Conservation (phyloP, 30 jellyfish, hydroid and myxozoan species). For the Hydra vulgaris region DNA sequence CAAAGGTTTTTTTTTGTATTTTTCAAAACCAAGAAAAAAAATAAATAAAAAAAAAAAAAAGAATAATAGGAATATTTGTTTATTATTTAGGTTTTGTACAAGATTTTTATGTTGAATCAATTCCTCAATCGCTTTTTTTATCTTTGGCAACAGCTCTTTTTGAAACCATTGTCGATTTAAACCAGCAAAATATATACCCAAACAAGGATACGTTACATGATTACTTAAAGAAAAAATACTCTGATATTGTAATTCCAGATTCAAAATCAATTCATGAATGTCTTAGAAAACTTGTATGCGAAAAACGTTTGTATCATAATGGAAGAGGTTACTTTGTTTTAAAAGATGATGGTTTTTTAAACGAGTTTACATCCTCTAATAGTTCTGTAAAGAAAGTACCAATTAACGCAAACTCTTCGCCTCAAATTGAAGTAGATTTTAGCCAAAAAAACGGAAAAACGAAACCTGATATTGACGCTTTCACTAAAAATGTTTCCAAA, state of each 20-base stretch:
- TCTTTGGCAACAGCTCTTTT: constrained; percentile 57
- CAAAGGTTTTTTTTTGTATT: too few relatives aligned
- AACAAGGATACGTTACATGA: constrained; percentile 36
- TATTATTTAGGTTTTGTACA: constrained; percentile 45
- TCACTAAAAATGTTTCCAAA: background rate
- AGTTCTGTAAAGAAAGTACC: background rate
- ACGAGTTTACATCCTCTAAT: constrained; percentile 11
- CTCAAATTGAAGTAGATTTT: background rate
- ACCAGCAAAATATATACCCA: constrained; percentile 54
- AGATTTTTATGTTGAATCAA: constrained; percentile 57
- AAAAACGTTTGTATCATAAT: constrained; percentile 50
- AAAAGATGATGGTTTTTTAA: constrained; percentile 39
- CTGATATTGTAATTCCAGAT: constrained; percentile 51
- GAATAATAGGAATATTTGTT: too few relatives aligned
- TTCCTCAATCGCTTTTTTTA: constrained; percentile 66
- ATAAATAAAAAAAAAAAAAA: too few relatives aligned
- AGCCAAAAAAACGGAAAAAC: background rate
- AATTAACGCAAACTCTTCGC: background rate
- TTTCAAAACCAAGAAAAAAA: too few relatives aligned
- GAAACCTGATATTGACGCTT: background rate
- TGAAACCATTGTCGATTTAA: constrained; percentile 59
- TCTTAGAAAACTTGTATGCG: constrained; percentile 47
- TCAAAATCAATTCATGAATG: constrained; percentile 50
- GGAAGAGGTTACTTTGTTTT: constrained; percentile 76
- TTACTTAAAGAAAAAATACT: constrained; percentile 47